Conservation (phyloP, 2,888 invertebrate genomes). For the Hirtodrosophila confusa region DNA sequence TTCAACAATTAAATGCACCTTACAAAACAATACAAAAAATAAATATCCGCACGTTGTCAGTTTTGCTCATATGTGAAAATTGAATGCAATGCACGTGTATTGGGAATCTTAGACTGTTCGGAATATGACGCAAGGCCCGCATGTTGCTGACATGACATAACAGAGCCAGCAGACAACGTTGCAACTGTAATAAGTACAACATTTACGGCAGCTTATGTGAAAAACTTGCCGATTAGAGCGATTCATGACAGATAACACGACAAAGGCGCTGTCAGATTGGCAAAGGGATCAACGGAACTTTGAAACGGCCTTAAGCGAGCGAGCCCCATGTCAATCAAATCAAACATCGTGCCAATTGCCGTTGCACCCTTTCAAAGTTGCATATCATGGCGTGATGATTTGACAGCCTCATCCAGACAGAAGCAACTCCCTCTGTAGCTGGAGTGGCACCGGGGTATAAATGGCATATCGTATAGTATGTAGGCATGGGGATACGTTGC, state of each 20-base stretch:
- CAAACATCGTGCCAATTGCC: constrained; percentile 67
- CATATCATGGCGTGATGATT: constrained; percentile 64
- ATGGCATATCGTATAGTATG: too few species aligned
- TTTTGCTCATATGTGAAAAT: constrained; percentile 25
- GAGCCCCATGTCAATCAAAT: constrained; percentile 64
- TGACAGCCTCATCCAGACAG: constrained; percentile 56
- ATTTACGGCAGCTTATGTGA: constrained; percentile 9
- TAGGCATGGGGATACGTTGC: constrained; percentile 1
- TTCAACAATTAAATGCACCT: constrained; percentile 27
- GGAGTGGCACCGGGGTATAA: too few species aligned
- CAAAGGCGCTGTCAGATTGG: constrained; percentile 55
- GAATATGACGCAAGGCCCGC: constrained; percentile 5
- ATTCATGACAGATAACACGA: constrained; percentile 61
- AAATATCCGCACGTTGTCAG: constrained; percentile 18
- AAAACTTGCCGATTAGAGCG: constrained; percentile 45
- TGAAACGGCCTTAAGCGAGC: constrained; percentile 12
- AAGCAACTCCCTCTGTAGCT: constrained; percentile 1
- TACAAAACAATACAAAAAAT: constrained; percentile 9
- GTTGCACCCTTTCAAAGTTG: constrained; percentile 46
- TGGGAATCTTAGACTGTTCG: constrained; percentile 17
- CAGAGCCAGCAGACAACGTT: constrained; percentile 21
- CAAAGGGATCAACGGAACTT: constrained; percentile 30
- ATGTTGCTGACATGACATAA: constrained; percentile 33
- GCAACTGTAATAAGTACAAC: constrained; percentile 28
- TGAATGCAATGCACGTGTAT: constrained; percentile 44